Evolutionary conservation across 2,888 invertebrate species (phyloP), one percentile per base, ranked within the genome.

Genomic region (Trachelus iudaicus): DNA sequence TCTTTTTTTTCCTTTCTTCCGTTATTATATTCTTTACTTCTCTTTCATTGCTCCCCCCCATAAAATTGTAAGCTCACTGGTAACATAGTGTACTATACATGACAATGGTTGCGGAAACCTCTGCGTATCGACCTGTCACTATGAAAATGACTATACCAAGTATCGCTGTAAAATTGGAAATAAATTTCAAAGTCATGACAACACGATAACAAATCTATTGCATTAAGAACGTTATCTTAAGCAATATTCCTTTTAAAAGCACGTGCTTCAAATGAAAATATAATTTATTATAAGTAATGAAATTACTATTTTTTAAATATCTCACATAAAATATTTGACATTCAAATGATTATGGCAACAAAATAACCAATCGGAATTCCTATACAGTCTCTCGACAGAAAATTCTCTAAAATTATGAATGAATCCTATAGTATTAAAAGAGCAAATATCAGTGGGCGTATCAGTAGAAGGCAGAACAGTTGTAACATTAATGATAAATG

Each of bases 71-170:
- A 23, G 56, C 23, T 56, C 56, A 23, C 56, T 56, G 23, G 23
- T 56, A 56, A 56, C 15, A 1, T 56, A 56, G 4, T 2, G 56
- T 9, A 56, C 56, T 56, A 9, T 56, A 56, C 23, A 23, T 56
- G 9, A 23, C 56, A 56, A 56, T 79, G 74, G 73, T 80, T 79
- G 81, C 76, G 40, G 81, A 68, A 73, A 81, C 77, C 79, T 80
- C 76, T 78, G 34, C 79, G 75, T 81, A 82, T 83, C 81, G 80
- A 85, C 79, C 78, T 77, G 79, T 76, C 78, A 79, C 79, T 80
- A 82, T 35, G 77, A 79, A 82, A 80, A 76, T 81, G 77, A 77
- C 81, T 79, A 79, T 81, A 83, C 23, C 56, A 56, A 23, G 23
- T 23, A 2, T 56, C 9, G 56, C 2, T 56, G 23, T 23, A 23